A percentile compares a stretch with the other conserved stretches of the same genome.
Evolutionary conservation across 2,113 vertebrate species (phyloP).

Genomic region (Rhipidura dahli): DNA sequence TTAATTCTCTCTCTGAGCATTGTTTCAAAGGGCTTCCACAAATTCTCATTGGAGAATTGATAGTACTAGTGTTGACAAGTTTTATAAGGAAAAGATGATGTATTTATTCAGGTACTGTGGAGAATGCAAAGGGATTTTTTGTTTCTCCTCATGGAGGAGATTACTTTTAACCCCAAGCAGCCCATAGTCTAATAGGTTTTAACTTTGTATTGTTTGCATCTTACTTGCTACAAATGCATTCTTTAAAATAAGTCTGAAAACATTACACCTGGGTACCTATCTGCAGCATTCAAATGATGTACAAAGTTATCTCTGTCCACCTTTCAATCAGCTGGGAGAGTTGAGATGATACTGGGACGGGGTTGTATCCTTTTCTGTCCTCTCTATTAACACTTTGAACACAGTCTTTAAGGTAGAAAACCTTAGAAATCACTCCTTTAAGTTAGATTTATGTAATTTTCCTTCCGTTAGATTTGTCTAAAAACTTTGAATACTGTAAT

Average conservation of each 20-base stretch:
- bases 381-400: not conserved
- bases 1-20: not conserved
- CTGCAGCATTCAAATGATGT: not conserved
- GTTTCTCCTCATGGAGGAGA: not conserved
- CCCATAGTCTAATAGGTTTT: not conserved
- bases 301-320: not conserved
- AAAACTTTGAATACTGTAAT: not conserved
- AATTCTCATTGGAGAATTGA: not conserved
- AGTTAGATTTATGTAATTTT: not conserved
- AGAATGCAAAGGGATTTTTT: not conserved
- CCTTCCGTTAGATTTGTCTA: not conserved
- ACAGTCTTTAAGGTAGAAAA: not conserved
- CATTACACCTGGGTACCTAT: not conserved
- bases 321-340: not conserved
- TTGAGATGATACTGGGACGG: not conserved
- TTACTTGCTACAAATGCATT: not conserved
- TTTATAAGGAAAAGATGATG: not conserved
- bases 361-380: not conserved
- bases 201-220: not conserved
- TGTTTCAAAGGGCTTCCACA: not conserved
- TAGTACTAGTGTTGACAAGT: not conserved
- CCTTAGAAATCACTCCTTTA: not conserved
- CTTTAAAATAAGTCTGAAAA: not conserved
- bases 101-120: not conserved
- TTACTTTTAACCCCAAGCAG: not conserved